Evolutionary conservation across 2,888 invertebrate species (phyloP).

Genomic region (Capitulum mitella): DNA sequence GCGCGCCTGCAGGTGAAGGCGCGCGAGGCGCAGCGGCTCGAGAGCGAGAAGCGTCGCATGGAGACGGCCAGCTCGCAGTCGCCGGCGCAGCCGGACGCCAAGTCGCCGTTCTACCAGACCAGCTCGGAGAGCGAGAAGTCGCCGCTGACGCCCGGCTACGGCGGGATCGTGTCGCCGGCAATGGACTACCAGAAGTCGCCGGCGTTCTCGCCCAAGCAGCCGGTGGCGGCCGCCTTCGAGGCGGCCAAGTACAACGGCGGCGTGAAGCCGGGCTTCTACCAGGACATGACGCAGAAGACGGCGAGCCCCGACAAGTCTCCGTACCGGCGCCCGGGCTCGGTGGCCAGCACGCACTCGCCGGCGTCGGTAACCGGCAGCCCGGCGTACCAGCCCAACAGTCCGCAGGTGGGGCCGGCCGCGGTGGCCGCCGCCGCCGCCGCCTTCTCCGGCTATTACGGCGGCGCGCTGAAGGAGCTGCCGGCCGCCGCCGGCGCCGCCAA

Average conservation of each 20-base stretch:
- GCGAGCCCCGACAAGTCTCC: constrained; percentile 20
- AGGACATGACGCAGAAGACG: constrained; percentile 24
- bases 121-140: constrained; percentile 24
- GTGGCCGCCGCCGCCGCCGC: neutral
- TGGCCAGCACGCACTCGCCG: constrained; percentile 14
- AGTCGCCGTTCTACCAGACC: constrained; percentile 24
- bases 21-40: constrained; percentile 8
- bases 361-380: constrained; percentile 14
- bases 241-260: neutral
- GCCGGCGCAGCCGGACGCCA: neutral
- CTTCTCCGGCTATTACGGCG: neutral
- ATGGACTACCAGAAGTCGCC: constrained; percentile 20
- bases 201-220: constrained; percentile 17
- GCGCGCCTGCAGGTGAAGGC: constrained; percentile 25
- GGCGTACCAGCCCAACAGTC: constrained; percentile 20
- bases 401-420: constrained; percentile 2
- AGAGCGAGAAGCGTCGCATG: constrained; percentile 12
- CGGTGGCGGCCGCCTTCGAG: neutral
- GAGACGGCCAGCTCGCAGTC: constrained; percentile 6
- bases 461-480: neutral
- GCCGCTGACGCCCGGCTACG: constrained; percentile 15
- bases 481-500: neutral
- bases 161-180: constrained; percentile 11
- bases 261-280: constrained; percentile 20
- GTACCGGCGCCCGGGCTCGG: constrained; percentile 14